Evolutionary conservation across 2,797 vertebrate genomes (phyloP).

Genomic region (Macropus fuliginosus): DNA sequence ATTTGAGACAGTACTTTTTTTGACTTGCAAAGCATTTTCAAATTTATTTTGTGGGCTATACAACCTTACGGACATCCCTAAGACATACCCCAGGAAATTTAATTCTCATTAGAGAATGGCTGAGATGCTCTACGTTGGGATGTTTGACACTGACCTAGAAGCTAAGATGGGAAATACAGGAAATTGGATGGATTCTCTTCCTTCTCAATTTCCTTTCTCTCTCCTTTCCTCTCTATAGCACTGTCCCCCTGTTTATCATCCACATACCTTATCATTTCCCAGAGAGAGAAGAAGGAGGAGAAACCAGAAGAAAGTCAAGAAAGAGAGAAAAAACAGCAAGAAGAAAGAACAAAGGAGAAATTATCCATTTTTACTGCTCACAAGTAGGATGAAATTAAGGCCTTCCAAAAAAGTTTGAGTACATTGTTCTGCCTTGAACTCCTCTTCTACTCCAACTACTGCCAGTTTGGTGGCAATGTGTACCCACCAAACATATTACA

Average conservation of each 20-base stretch:
- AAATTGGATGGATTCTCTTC: fast-evolving
- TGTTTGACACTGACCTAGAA: fast-evolving
- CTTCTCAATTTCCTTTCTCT: background rate
- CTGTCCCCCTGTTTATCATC: fast-evolving
- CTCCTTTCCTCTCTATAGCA: background rate
- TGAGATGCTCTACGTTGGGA: background rate
- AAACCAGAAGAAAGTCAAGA: background rate
- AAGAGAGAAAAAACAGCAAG: background rate
- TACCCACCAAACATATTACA: background rate
- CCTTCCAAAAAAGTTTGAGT: background rate
- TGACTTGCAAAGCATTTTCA: background rate
- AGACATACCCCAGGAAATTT: background rate
- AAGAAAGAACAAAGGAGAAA: background rate
- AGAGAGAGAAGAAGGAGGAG: too few species aligned
- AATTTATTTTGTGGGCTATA: fast-evolving
- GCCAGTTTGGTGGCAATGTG: background rate
- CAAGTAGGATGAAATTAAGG: fast-evolving
- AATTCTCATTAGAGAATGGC: background rate
- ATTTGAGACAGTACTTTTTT: background rate
- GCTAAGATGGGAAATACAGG: background rate
- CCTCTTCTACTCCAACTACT: background rate
- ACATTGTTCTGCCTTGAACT: background rate
- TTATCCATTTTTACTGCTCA: background rate
- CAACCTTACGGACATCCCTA: background rate
- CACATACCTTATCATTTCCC: too few species aligned